These are phyloP conservation scores for Rhodophaea formosa DNA, from an alignment of 2,888 invertebrate genomes.

Conservation along the genomic window DNA sequence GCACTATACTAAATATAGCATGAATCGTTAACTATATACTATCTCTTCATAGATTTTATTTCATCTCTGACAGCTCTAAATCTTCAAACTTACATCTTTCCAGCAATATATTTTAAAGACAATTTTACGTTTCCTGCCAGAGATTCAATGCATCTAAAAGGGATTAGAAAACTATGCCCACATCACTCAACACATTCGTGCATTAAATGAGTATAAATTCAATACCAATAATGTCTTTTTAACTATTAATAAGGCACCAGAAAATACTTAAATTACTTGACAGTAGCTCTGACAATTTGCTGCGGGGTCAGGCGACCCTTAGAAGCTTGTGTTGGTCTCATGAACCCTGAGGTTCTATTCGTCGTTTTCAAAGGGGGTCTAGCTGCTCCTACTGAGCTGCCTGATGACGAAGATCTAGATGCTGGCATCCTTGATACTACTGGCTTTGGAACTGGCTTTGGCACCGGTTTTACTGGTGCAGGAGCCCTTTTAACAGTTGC, in stretches of 20 bases:
- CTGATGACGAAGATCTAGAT: conserved; percentile 71
- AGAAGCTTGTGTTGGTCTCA: conserved; percentile 93
- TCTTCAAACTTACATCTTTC: no score
- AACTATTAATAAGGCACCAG: conserved; percentile 7
- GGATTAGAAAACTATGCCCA: not conserved
- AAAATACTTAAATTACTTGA: conserved; percentile 45
- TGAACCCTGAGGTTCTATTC: conserved; percentile 83
- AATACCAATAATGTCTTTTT: conserved; percentile 12
- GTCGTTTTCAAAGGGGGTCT: conserved; percentile 65
- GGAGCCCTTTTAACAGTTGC: conserved; percentile 89
- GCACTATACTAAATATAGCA: conserved; percentile 22
- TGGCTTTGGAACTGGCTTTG: conserved; percentile 73
- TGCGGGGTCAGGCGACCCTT: conserved; percentile 82
- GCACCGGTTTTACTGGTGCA: conserved; percentile 59
- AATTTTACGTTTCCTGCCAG: no score
- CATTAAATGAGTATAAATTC: conserved; percentile 13
- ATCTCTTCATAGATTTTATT: no score
- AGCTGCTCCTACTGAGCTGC: conserved; percentile 74
- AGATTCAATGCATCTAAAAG: no score
- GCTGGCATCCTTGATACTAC: conserved; percentile 65
- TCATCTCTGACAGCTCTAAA: no score
- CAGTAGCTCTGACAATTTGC: conserved; percentile 53
- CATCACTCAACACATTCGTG: conserved; percentile 1
- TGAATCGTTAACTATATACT: conserved; percentile 22
- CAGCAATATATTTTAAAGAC: no score